These are phyloP conservation scores for Thalassophryne amazonica DNA, from an alignment of 2,797 vertebrate species.

Conservation along the genomic window DNA sequence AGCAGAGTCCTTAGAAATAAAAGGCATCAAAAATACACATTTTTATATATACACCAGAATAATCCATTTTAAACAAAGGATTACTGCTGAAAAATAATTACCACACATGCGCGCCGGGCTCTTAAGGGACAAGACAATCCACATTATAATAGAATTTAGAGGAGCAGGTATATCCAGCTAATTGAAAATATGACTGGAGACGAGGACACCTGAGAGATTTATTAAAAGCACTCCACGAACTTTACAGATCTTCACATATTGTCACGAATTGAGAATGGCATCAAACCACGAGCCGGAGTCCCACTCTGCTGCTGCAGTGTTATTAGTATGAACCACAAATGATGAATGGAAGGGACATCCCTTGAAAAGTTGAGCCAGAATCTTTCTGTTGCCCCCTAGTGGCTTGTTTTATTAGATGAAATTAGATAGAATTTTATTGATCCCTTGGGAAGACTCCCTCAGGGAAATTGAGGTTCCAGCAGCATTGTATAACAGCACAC, in stretches of 20 bases:
- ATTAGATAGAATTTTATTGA: too few relatives aligned
- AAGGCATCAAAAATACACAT: conserved; percentile 13
- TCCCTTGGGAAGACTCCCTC: too few relatives aligned
- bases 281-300: neutral
- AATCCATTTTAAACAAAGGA: conserved; percentile 43
- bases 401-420: too few relatives aligned
- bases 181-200: conserved; percentile 54
- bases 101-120: conserved; percentile 25
- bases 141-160: conserved; percentile 52
- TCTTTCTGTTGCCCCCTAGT: too few relatives aligned
- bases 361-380: too few relatives aligned
- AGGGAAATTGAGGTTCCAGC: too few relatives aligned
- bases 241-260: conserved; percentile 36
- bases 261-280: conserved; percentile 14
- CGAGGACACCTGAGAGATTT: conserved; percentile 37
- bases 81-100: conserved; percentile 55
- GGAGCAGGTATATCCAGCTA: conserved; percentile 36
- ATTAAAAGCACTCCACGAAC: conserved; percentile 47
- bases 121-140: conserved; percentile 30
- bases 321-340: too few relatives aligned
- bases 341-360: too few relatives aligned
- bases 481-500: too few relatives aligned
- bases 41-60: conserved; percentile 14
- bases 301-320: neutral
- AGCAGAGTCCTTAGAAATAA: conserved; percentile 3